Evolutionary conservation across 2,797 vertebrate genomes (phyloP).

Genomic region (Pteronotus mesoamericanus): DNA sequence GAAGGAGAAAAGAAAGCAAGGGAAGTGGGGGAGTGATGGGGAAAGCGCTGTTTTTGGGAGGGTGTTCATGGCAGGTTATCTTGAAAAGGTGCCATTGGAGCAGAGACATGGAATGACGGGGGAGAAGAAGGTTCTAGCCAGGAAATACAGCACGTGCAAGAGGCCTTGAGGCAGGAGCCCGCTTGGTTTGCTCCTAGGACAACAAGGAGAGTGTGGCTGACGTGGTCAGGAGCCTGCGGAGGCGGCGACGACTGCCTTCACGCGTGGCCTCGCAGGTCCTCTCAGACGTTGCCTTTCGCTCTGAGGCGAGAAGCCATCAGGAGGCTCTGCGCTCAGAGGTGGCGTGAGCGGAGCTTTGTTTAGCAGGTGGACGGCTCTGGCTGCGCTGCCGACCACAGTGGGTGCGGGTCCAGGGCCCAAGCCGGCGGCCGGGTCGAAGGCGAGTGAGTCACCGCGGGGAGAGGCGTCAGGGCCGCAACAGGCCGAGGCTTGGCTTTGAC

Average conservation of each 20-base stretch:
- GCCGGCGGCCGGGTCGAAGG: not conserved
- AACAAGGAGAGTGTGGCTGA: accelerated
- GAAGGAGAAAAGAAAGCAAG: not conserved
- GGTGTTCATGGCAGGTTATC: not conserved
- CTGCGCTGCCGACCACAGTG: accelerated
- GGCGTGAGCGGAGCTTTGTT: not conserved
- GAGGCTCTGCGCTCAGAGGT: not conserved
- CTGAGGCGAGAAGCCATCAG: not conserved
- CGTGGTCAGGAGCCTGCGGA: no score
- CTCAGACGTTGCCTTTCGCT: not conserved
- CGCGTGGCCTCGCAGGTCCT: not conserved
- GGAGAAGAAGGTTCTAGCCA: not conserved
- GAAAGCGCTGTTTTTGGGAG: not conserved
- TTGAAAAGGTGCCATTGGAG: not conserved
- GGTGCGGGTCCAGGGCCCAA: accelerated
- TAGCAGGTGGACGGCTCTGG: not conserved
- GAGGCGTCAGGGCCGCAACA: accelerated
- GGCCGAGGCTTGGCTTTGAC: accelerated
- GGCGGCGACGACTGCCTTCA: not conserved
- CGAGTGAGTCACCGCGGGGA: accelerated
- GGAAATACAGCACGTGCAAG: not conserved
- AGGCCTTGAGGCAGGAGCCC: not conserved
- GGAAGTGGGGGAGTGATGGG: not conserved
- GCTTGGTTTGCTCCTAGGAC: no score
- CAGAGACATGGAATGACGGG: not conserved